Percentiles rank a stretch among this genome's conserved stretches.
Conservation (phyloP, 2,888 invertebrate genomes). For the Epiblema foenella region DNA sequence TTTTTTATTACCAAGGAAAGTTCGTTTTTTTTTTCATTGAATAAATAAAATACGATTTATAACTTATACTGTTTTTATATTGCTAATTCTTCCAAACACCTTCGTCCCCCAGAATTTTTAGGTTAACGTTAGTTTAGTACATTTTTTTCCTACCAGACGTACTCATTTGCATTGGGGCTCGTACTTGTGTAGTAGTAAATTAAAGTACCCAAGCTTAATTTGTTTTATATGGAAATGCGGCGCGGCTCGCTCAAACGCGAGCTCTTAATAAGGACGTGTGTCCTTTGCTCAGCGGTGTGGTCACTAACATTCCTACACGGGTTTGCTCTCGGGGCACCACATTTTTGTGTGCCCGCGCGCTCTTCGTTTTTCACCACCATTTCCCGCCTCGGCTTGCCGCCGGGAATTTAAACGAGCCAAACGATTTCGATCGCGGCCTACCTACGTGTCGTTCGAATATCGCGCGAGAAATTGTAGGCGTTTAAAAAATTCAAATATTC, state of each 20-base stretch:
- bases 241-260: constrained; percentile 67
- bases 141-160: too few species aligned
- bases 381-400: constrained; percentile 72
- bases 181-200: constrained; percentile 38
- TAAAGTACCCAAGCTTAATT: constrained; percentile 54
- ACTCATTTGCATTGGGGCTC: too few species aligned
- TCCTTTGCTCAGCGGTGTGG: constrained; percentile 67
- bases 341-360: constrained; percentile 66
- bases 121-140: too few species aligned
- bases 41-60: too few species aligned
- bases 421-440: constrained; percentile 66
- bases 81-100: too few species aligned
- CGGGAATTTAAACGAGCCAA: constrained; percentile 76
- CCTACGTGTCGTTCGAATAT: constrained; percentile 60
- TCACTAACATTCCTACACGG: constrained; percentile 77
- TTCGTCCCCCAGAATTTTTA: too few species aligned
- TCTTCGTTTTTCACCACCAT: constrained; percentile 71
- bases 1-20: too few species aligned
- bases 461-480: constrained; percentile 61
- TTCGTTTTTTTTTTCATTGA: too few species aligned
- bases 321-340: constrained; percentile 68
- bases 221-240: constrained; percentile 71
- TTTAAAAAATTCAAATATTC: constrained; percentile 55
- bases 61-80: too few species aligned
- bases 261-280: constrained; percentile 75